Base-by-base conservation (phyloP, 2,113 vertebrate species). In the Jacana jacana region DNA sequence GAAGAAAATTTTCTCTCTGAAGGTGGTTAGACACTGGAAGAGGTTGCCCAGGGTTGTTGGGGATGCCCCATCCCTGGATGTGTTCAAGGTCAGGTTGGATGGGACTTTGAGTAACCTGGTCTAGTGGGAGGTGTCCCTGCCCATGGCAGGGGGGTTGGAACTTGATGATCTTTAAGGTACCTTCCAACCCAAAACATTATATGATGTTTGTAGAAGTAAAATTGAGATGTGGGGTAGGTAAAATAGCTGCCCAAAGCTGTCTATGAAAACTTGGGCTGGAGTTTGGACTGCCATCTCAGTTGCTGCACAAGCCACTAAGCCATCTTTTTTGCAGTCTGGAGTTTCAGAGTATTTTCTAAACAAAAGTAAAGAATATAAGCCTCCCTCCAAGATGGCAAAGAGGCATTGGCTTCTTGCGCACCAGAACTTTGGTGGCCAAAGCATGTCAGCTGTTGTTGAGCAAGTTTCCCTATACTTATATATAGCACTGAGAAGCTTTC, bases 281-380 rank as follows among this genome's bases (percentile, higher is more conserved):
- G 88, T 80, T 60, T 78, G 37, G 18, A 72, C 42, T 81, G 31
- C n/a, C 17, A 42, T 69, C 40, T 11, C 9, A 30, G 35, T 63
- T 94, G 23, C 37, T 83, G 44, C 58, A 66, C 17, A 69, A 91
- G 46, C 35, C 33, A 82, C 61, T 42, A 60, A 76, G 23, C 31
- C 17, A 24, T 58, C 20, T 60, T 49, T 58, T 84, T 58, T 84
- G 46, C 31, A 78, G 18, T 63, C 33, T 93, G 46, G 23, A 73
- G 86, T 95, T 94, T 86, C 70, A 82, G 57, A 49, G 13, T 57
- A 48, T 83, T 94, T 94, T 76, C 65, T 93, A 46, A 75, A 55
- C 16, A 54, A 89, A 86, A 78, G 17, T 11, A 52, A 82, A 42
- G 7, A 91, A 65, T 44, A 44, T 16, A 64, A 75, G 31, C 18